Evolutionary conservation across 2,797 vertebrate species (phyloP).

Genomic region (Bucorvus abyssinicus): DNA sequence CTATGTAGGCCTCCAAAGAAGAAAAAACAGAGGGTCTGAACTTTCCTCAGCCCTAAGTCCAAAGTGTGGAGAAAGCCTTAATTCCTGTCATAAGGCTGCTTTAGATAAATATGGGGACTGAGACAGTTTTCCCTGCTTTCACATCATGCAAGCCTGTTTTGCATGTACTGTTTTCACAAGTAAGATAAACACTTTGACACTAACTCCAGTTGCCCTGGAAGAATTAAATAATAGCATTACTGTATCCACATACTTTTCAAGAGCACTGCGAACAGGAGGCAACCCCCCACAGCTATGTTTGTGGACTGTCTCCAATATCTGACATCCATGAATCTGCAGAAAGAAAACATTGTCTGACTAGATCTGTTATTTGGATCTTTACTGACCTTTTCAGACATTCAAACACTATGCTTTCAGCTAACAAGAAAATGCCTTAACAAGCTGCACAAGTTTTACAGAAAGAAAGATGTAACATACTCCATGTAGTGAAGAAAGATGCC

Average conservation of each 20-base stretch:
- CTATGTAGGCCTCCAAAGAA: not conserved
- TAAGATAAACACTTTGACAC: not conserved
- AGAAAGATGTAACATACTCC: not conserved
- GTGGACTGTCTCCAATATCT: slow-evolving; percentile 94
- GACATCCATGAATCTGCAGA: slow-evolving; percentile 94
- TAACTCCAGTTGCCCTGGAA: not conserved
- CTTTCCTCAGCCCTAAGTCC: not conserved
- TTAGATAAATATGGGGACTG: not conserved
- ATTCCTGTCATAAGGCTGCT: not conserved
- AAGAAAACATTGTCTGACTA: not conserved
- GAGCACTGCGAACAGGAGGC: slow-evolving; percentile 92
- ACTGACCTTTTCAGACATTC: not conserved
- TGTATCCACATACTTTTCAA: slow-evolving; percentile 88
- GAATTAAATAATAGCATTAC: not conserved
- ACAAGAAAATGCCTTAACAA: not conserved
- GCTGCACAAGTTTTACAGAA: not conserved
- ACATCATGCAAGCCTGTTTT: not conserved
- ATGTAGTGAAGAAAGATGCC: not conserved
- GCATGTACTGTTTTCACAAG: not conserved
- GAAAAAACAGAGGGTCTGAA: not conserved
- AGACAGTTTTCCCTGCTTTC: not conserved
- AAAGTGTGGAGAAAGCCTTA: not conserved
- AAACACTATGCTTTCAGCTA: not conserved
- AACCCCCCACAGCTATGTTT: slow-evolving; percentile 96
- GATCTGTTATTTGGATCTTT: not conserved